Evolutionary conservation across 2,797 vertebrate genomes (phyloP), one percentile per base, ranked within the genome.

Genomic region (Pterois miles): DNA sequence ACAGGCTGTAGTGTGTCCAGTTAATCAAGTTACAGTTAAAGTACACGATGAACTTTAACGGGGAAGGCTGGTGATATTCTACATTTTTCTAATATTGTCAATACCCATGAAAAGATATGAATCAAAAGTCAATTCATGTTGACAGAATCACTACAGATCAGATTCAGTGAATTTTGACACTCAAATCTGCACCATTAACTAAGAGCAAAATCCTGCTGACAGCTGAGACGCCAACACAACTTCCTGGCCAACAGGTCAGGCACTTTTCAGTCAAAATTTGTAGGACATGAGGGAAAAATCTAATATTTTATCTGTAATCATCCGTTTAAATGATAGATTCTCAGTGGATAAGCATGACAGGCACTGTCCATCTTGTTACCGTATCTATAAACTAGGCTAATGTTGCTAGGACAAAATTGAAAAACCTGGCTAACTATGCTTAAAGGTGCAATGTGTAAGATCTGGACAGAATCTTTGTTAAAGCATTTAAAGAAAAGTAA

Each of bases 1-100:
- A 77, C 43, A 81, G 65, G 71, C 54, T 68, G 83, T 67, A 63
- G 60, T 69, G 62, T 74, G 83, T 84, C 78, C 82, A 82, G 83
- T 90, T 88, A 20, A 67, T 58, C 25, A 54, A 54, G 63, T 69
- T 67, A 54, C 29, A 56, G 48, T 77, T 62, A 52, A 73, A 62
- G 48, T 77, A 71, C 78, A 50, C 29, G 59, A 71, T 13, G 46
- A 67, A 20, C 54, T 70, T 68, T 63, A 23, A 11, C 25, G 83
- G 76, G 63, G 63, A 8, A 68, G 20, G 33, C 65, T 74, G 65
- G 60, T 78, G 67, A 76, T 20, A 43, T 38, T 75, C 46, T 25
- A 43, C 2, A 74, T 58, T 31, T 36, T 43, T 20, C 71, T 73
- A 18, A 48, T 16, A 59, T 65, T 53, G 18, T 62, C 65, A 82